These are phyloP conservation scores for Heliocidaris tuberculata DNA, from an alignment of 35 echinoderm and acorn worm genomes.

Conservation along the genomic window DNA sequence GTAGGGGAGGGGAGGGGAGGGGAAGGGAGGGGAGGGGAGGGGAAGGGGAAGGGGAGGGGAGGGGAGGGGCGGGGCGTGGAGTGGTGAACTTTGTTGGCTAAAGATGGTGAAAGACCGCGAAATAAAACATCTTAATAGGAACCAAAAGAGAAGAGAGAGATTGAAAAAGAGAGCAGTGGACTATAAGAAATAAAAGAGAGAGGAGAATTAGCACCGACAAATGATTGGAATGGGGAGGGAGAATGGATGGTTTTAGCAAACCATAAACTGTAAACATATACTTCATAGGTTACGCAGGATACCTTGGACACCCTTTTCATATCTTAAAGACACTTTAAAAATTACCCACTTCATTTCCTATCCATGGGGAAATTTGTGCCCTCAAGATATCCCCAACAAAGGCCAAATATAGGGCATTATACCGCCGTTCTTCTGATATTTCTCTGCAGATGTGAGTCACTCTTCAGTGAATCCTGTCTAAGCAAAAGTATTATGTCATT, in stretches of 20 bases:
- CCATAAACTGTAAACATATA: not conserved
- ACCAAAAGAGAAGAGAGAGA: too few species aligned
- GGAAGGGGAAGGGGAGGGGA: not conserved
- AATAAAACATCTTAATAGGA: too few species aligned
- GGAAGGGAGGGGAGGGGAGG: not conserved
- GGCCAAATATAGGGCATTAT: not conserved
- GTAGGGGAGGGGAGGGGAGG: not conserved
- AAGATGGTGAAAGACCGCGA: not conserved
- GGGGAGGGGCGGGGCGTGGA: not conserved
- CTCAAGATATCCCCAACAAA: not conserved
- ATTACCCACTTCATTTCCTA: not conserved
- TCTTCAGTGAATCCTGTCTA: not conserved
- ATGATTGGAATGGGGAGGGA: not conserved
- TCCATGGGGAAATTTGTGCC: not conserved
- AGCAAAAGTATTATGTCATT: conserved; percentile 4
- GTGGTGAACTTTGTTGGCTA: not conserved
- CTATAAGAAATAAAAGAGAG: too few species aligned
- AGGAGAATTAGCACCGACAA: not conserved
- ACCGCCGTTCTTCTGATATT: not conserved
- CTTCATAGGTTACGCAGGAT: not conserved
- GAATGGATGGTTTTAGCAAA: not conserved
- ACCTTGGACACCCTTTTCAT: not conserved
- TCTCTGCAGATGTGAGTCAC: not conserved
- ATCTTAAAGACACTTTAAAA: not conserved
- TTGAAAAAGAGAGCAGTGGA: not conserved